These are phyloP conservation scores for Sinonovacula constricta DNA, from an alignment of 1,140 invertebrate species.

Conservation along the genomic window DNA sequence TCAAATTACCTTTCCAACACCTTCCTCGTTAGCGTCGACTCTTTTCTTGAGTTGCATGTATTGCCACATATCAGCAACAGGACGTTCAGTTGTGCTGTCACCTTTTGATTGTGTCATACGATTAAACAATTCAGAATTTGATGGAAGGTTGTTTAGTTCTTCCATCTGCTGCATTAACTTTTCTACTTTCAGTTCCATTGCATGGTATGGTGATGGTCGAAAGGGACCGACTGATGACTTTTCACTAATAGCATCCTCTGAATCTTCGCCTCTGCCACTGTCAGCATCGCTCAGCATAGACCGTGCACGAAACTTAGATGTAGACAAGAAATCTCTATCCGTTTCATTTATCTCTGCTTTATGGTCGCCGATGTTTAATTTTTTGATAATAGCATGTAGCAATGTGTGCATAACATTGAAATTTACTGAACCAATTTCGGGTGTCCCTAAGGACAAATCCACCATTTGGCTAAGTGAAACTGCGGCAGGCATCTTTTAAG, in stretches of 20 bases:
- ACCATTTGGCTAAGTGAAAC: slow-evolving; percentile 70
- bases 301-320: slow-evolving; percentile 44
- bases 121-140: slow-evolving; percentile 81
- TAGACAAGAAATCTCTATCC: slow-evolving; percentile 65
- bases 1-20: slow-evolving; percentile 80
- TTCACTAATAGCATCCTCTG: slow-evolving; percentile 53
- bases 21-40: slow-evolving; percentile 82
- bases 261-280: slow-evolving; percentile 62
- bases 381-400: slow-evolving; percentile 85
- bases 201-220: slow-evolving; percentile 61
- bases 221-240: slow-evolving; percentile 31
- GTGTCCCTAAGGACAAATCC: slow-evolving; percentile 74
- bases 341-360: slow-evolving; percentile 66
- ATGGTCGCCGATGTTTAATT: slow-evolving; percentile 79
- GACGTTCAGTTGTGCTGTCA: slow-evolving; percentile 63
- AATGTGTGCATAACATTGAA: slow-evolving; percentile 88
- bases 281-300: slow-evolving; percentile 54
- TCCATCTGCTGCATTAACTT: slow-evolving; percentile 66
- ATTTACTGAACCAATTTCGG: slow-evolving; percentile 87
- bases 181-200: slow-evolving; percentile 67
- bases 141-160: slow-evolving; percentile 68
- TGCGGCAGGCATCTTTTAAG: slow-evolving; percentile 55
- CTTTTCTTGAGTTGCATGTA: slow-evolving; percentile 82
- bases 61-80: slow-evolving; percentile 83
- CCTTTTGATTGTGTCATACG: slow-evolving; percentile 77